A percentile compares a stretch with the other conserved stretches of the same genome.
phyloP scores from a whole-genome alignment of 2,113 vertebrate genomes.

The Empidonax traillii region DNA sequence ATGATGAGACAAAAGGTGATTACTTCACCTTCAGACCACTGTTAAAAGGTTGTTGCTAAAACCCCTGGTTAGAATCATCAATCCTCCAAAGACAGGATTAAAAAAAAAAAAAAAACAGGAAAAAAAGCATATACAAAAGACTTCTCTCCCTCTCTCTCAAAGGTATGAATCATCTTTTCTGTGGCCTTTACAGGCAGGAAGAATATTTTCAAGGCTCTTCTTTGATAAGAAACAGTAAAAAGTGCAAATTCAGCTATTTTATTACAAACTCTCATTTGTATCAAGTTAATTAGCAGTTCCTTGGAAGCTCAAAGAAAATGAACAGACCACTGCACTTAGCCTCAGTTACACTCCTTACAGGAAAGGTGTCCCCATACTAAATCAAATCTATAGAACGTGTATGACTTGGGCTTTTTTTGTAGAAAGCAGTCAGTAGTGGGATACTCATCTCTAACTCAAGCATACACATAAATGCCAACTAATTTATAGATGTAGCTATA shows the following conservation, averaged over 20 bases:
- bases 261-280: background rate
- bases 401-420: background rate
- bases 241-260: background rate
- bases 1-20: conserved; percentile 20
- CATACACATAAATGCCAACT: background rate
- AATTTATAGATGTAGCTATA: background rate
- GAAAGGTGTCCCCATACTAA: background rate
- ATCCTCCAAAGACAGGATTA: background rate
- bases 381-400: background rate
- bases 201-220: background rate
- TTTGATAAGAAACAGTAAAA: background rate
- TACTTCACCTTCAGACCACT: conserved; percentile 4
- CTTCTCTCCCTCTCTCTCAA: background rate
- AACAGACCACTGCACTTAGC: background rate
- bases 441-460: background rate
- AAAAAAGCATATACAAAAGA: background rate
- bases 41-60: background rate
- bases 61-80: background rate
- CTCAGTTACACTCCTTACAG: background rate
- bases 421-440: background rate
- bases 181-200: background rate
- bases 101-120: background rate
- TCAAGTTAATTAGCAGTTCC: background rate
- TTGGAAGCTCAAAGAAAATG: background rate
- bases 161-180: background rate